These are phyloP conservation scores for Epinephelus cyanopodus DNA, from an alignment of 2,113 vertebrate species.

Conservation along the genomic window DNA sequence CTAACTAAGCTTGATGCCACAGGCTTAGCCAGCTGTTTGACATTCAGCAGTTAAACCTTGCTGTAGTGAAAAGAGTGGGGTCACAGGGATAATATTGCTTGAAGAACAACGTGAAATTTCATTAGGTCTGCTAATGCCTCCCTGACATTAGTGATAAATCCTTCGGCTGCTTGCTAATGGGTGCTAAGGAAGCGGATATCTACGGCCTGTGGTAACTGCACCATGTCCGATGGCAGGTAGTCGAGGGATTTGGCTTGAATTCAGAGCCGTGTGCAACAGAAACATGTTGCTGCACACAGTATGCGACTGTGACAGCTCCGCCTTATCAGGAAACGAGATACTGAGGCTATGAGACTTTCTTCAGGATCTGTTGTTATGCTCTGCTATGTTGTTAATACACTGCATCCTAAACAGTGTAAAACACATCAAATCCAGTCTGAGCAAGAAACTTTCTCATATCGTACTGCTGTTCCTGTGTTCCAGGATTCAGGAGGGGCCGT, in stretches of 20 bases:
- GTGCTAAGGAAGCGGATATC: slow-evolving; percentile 69
- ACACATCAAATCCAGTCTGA: slow-evolving; percentile 18
- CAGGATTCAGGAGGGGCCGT: slow-evolving; percentile 27
- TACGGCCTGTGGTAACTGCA: slow-evolving; percentile 55
- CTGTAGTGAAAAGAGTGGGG: slow-evolving; percentile 70
- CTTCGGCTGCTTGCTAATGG: slow-evolving; percentile 68
- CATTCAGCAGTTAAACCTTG: slow-evolving; percentile 74
- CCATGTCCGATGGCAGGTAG: slow-evolving; percentile 62
- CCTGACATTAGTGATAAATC: slow-evolving; percentile 81
- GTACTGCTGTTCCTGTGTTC: slow-evolving; percentile 17
- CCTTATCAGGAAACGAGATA: slow-evolving; percentile 58
- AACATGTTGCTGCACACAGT: slow-evolving; percentile 53
- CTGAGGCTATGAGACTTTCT: slow-evolving; percentile 30
- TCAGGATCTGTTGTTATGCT: slow-evolving; percentile 26
- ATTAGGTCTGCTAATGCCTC: slow-evolving; percentile 80
- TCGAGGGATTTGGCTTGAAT: slow-evolving; percentile 46
- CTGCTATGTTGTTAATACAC: slow-evolving; percentile 5
- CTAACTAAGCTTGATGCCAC: slow-evolving; percentile 62
- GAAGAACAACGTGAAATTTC: slow-evolving; percentile 80
- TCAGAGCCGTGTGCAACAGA: slow-evolving; percentile 46
- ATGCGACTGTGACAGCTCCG: slow-evolving; percentile 35
- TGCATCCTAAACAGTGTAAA: slow-evolving; percentile 26
- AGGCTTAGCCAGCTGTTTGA: slow-evolving; percentile 74
- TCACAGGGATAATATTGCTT: slow-evolving; percentile 75
- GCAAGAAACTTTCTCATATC: no score